Conservation (phyloP, 2,113 vertebrate genomes). For the Amblyornis subalaris region DNA sequence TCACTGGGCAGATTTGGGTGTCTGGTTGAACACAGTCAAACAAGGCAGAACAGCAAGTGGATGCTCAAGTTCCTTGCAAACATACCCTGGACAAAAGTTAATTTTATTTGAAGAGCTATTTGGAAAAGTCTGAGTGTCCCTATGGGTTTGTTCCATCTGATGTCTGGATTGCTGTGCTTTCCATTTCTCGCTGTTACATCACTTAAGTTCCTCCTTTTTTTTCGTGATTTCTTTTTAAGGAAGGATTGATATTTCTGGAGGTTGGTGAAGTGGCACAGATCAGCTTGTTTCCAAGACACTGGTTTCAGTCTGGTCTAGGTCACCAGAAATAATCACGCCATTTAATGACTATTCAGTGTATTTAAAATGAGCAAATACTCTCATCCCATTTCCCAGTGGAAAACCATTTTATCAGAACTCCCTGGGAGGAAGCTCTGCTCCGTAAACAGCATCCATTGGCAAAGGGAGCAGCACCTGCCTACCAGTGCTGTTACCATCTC, state of each 20-base stretch:
- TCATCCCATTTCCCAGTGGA: not conserved
- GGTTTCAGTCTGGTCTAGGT: not conserved
- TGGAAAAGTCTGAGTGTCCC: not conserved
- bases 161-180: not conserved
- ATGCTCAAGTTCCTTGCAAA: not conserved
- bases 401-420: not conserved
- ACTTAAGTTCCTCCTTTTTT: not conserved
- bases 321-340: not conserved
- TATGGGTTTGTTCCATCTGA: not conserved
- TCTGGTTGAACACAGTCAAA: not conserved
- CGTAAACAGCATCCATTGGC: fast-evolving
- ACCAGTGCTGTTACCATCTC: not conserved
- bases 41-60: not conserved
- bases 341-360: not conserved
- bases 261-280: not conserved
- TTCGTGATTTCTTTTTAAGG: not conserved
- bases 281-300: not conserved
- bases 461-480: not conserved
- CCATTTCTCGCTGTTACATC: not conserved
- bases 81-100: not conserved
- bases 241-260: not conserved
- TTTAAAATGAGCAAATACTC: not conserved
- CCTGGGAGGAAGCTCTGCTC: not conserved
- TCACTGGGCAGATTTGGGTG: not conserved
- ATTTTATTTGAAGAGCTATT: not conserved